Evolutionary conservation across 1,140 invertebrate genomes (phyloP).

Genomic region (Cherax destructor): DNA sequence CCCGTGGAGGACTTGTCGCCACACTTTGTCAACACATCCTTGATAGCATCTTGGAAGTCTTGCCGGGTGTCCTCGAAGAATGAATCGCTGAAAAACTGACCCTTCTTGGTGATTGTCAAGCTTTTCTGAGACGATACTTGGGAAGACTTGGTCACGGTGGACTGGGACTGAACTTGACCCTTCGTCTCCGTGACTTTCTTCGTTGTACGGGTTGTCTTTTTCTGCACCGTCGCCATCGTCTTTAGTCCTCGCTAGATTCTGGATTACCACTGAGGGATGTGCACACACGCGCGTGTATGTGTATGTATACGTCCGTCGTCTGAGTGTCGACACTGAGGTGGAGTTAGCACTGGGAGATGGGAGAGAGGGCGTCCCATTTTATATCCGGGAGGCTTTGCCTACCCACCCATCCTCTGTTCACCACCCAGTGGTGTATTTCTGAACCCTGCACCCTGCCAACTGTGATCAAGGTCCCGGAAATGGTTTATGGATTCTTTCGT

Average conservation of each 20-base stretch:
- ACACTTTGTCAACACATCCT: slow-evolving; percentile 39
- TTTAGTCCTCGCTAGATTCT: background rate
- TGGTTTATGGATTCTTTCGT: slow-evolving; percentile 55
- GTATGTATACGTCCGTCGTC: background rate
- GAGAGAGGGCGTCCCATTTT: slow-evolving; percentile 3
- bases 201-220: slow-evolving; percentile 20
- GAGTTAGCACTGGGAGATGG: background rate
- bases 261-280: slow-evolving; percentile 5
- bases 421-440: slow-evolving; percentile 27
- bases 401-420: slow-evolving; percentile 28
- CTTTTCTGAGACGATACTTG: background rate
- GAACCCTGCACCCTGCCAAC: slow-evolving; percentile 27
- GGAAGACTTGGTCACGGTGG: background rate
- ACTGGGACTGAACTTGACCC: slow-evolving; percentile 5
- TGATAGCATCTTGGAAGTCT: slow-evolving; percentile 47
- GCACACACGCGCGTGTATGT: background rate
- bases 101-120: slow-evolving; percentile 44
- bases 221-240: slow-evolving; percentile 24
- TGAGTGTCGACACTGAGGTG: background rate
- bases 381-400: slow-evolving; percentile 2
- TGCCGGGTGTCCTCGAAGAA: slow-evolving; percentile 44
- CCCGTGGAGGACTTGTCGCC: slow-evolving; percentile 31
- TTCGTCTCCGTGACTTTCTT: slow-evolving; percentile 11
- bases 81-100: slow-evolving; percentile 32
- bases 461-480: slow-evolving; percentile 51